phyloP scores from a whole-genome alignment of 1,140 invertebrate species.

The Drosophila sulfurigaster region DNA sequence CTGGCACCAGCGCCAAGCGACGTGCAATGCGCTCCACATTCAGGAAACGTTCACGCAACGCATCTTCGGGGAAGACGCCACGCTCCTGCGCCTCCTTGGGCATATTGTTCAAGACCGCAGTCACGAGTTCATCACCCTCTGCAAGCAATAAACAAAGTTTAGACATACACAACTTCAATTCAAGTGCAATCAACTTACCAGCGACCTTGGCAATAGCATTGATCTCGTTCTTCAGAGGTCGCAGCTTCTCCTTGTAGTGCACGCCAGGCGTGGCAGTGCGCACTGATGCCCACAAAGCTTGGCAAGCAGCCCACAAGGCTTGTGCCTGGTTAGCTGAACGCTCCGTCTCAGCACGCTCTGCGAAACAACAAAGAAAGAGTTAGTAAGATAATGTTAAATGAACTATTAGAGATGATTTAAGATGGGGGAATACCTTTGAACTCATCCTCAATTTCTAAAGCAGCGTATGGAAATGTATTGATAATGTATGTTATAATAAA shows the following conservation, averaged over 20 bases:
- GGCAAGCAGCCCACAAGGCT: slow-evolving; percentile 96
- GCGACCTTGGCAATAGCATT: slow-evolving; percentile 89
- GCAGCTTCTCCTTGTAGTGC: slow-evolving; percentile 87
- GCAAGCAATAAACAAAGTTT: not conserved
- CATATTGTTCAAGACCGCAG: slow-evolving; percentile 90
- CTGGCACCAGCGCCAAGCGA: slow-evolving; percentile 93
- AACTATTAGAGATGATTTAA: not conserved
- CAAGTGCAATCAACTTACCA: slow-evolving; percentile 85
- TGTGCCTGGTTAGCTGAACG: slow-evolving; percentile 92
- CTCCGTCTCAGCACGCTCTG: slow-evolving; percentile 92
- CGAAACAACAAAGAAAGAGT: not conserved
- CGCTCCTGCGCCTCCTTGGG: slow-evolving; percentile 90
- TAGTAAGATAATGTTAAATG: not conserved
- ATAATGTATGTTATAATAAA: slow-evolving; percentile 7
- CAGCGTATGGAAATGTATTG: slow-evolving; percentile 52
- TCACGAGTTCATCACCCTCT: slow-evolving; percentile 89
- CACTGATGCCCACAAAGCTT: slow-evolving; percentile 92
- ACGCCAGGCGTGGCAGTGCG: slow-evolving; percentile 87
- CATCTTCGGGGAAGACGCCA: slow-evolving; percentile 94
- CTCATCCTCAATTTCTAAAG: slow-evolving; percentile 82
- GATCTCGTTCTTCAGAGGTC: slow-evolving; percentile 91
- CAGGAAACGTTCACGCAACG: slow-evolving; percentile 93
- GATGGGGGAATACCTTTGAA: slow-evolving; percentile 73
- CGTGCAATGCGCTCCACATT: slow-evolving; percentile 90
- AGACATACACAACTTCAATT: not conserved